Base-by-base conservation (phyloP, 2,113 vertebrate genomes). In the Rhinogobius similis region DNA sequence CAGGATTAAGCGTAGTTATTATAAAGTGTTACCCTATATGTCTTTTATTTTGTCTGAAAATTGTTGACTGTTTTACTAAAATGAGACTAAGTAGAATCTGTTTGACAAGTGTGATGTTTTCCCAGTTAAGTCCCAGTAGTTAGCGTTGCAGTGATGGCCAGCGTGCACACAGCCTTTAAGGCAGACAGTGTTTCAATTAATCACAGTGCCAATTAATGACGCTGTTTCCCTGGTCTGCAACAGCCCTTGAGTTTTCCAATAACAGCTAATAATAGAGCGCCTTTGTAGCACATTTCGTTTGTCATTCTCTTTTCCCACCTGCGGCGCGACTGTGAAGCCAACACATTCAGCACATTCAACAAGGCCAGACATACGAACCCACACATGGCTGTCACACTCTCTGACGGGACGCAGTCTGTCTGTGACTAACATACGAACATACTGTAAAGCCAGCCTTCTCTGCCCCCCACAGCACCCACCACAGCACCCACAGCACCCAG, bases 231-330 rank as follows among this genome's bases (percentile, higher is more conserved):
- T 24, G 50, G 16, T 66, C 68, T 27, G 63, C 66, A 83, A 77
- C 72, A 64, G 62, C 79, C 43, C 77, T 71, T 29, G 65, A 48
- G 75, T 68, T 66, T 66, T 87, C 75, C 89, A 89, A 83, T 84
- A 91, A 67, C 73, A 77, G 43, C 75, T 85, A 84, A 87, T 90
- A 88, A 92, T 87, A 76, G 73, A 64, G 63, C 48, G 77, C 73
- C 80, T 75, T 71, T 78, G 71, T 87, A 69, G 89, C 81, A 23
- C 74, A 75, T 4, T 12, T 10, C 27, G 27, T 14, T 7, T 11
- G 18, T 86, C 61, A 59, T 85, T 91, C 83, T 86, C 79, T 78
- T 79, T 81, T 70, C 76, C 73, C 81, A 76, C 65, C 58, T 66
- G 41, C 38, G 14, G 67, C 10, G 72, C 41, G 62, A 63, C 41